Conservation (phyloP, 2,888 invertebrate species). For the Tenthredo livida region DNA sequence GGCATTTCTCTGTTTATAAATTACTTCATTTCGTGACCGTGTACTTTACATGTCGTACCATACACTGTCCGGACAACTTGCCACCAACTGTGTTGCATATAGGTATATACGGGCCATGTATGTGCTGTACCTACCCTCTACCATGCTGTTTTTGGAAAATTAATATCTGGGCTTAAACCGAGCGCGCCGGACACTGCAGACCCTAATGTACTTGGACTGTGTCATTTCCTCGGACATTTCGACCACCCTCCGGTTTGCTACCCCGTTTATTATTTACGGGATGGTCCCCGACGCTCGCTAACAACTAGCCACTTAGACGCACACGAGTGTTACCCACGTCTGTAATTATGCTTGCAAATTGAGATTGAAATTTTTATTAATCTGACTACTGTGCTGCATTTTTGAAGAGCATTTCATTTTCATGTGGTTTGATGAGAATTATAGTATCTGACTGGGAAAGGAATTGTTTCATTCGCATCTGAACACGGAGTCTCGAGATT, state of each 20-base stretch:
- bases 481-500: neutral
- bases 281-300: conserved; percentile 23
- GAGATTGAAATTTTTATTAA: conserved; percentile 45
- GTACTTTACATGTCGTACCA: neutral
- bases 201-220: conserved; percentile 46
- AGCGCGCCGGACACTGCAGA: conserved; percentile 11
- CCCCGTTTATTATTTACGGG: conserved; percentile 45
- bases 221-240: conserved; percentile 49
- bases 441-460: neutral
- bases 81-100: neutral
- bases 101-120: neutral
- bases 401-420: neutral
- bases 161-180: conserved; percentile 46
- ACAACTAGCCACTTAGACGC: conserved; percentile 46
- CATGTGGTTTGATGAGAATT: neutral
- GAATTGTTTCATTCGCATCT: neutral
- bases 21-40: conserved; percentile 41
- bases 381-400: neutral
- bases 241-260: conserved; percentile 28
- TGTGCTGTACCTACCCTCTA: neutral
- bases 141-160: conserved; percentile 43
- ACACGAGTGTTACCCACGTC: conserved; percentile 17
- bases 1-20: conserved; percentile 48
- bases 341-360: conserved; percentile 48
- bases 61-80: neutral